phyloP scores from a whole-genome alignment of 2,888 invertebrate species.

The Latheticus oryzae region DNA sequence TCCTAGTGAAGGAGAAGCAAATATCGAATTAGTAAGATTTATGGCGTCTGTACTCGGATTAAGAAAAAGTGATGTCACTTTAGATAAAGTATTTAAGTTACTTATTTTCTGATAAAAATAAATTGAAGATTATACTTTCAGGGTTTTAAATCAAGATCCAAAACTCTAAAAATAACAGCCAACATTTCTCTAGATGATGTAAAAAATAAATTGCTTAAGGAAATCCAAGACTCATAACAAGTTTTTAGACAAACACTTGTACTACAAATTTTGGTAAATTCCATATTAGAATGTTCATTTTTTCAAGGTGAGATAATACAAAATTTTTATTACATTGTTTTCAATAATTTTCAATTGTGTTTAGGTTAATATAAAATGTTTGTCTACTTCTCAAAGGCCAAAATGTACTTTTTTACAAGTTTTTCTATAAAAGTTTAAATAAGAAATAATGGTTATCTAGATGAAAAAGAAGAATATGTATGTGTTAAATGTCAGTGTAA shows the following conservation, averaged over 20 bases:
- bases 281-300: too few relatives aligned
- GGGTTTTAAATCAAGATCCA: slow-evolving; percentile 72
- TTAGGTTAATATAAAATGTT: too few relatives aligned
- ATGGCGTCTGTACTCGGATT: slow-evolving; percentile 76
- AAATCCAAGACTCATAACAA: slow-evolving; percentile 51
- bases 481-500: too few relatives aligned
- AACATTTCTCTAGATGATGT: slow-evolving; percentile 66
- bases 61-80: slow-evolving; percentile 75
- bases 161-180: slow-evolving; percentile 68
- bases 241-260: too few relatives aligned
- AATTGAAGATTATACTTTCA: slow-evolving; percentile 40
- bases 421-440: too few relatives aligned
- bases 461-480: too few relatives aligned
- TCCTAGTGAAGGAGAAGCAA: slow-evolving; percentile 86
- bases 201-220: slow-evolving; percentile 63
- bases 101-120: background rate
- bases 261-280: slow-evolving; percentile 1
- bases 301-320: too few relatives aligned
- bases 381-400: too few relatives aligned
- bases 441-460: too few relatives aligned
- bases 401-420: too few relatives aligned
- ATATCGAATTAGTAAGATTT: slow-evolving; percentile 79
- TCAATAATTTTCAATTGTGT: too few relatives aligned
- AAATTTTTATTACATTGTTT: too few relatives aligned
- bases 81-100: slow-evolving; percentile 67